Percentiles rank a stretch among this genome's conserved stretches.
phyloP scores from a whole-genome alignment of 2,888 invertebrate species.

The Agrochola lota region DNA sequence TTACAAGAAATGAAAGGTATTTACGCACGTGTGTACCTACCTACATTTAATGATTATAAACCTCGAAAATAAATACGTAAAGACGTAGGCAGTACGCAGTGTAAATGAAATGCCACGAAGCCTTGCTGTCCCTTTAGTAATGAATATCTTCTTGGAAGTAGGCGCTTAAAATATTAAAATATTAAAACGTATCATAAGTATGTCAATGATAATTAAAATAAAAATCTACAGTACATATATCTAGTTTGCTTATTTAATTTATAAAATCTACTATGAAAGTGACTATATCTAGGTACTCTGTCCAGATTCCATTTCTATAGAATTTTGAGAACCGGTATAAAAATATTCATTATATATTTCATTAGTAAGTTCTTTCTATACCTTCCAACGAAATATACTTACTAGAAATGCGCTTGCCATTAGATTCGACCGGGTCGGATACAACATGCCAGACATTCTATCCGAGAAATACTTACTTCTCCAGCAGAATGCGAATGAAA shows the following conservation, averaged over 20 bases:
- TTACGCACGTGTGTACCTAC: background rate
- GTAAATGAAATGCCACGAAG: slow-evolving; percentile 11
- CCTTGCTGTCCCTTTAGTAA: background rate
- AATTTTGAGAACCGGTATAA: background rate
- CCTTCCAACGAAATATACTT: slow-evolving; percentile 18
- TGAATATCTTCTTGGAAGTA: background rate
- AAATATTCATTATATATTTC: background rate
- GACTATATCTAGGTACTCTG: background rate
- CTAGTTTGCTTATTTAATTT: background rate
- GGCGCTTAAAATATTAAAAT: slow-evolving; percentile 10
- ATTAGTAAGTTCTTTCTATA: slow-evolving; percentile 1
- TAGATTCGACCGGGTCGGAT: slow-evolving; percentile 20
- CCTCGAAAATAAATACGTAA: background rate
- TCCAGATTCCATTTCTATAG: background rate
- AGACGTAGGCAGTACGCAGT: background rate
- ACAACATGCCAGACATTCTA: slow-evolving; percentile 40
- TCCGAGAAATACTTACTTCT: slow-evolving; percentile 47
- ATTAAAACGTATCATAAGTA: background rate
- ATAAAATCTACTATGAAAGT: background rate
- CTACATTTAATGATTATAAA: background rate
- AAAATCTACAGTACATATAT: background rate
- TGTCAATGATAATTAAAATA: slow-evolving; percentile 2
- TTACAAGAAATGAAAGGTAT: background rate
- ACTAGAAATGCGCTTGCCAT: slow-evolving; percentile 26
- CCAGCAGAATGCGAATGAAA: slow-evolving; percentile 45